These are phyloP conservation scores for Hartigia nigra DNA, from an alignment of 2,888 invertebrate species.

Conservation along the genomic window DNA sequence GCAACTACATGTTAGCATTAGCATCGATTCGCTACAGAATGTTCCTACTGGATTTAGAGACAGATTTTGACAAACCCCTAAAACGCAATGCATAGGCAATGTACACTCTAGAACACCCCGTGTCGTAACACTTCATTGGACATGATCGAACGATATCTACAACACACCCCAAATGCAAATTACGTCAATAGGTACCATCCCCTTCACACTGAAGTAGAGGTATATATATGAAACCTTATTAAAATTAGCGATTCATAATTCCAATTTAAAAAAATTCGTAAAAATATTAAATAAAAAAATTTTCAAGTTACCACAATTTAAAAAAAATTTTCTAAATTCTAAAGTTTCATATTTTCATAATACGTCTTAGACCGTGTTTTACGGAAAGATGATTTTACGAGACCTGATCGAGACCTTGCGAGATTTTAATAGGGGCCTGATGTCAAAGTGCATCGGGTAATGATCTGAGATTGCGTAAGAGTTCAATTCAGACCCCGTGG, in stretches of 20 bases:
- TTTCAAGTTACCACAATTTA: not conserved
- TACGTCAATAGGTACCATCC: not conserved
- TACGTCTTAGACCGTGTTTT: not conserved
- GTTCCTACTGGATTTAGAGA: constrained; percentile 19
- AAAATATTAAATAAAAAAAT: not conserved
- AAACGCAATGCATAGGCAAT: constrained; percentile 10
- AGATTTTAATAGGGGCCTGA: constrained; percentile 22
- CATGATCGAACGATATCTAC: constrained; percentile 12
- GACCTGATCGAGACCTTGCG: constrained; percentile 8
- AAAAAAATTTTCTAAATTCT: not conserved
- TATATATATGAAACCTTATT: not conserved
- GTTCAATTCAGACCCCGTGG: constrained; percentile 5
- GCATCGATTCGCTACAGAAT: constrained; percentile 42
- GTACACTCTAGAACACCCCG: constrained; percentile 1
- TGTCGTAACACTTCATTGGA: constrained; percentile 21
- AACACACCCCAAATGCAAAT: not conserved
- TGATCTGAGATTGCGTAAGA: constrained; percentile 19
- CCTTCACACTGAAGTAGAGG: not conserved
- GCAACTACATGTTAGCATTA: constrained; percentile 10
- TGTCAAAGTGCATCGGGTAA: constrained; percentile 31
- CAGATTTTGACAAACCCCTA: constrained; percentile 15
- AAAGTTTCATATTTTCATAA: not conserved
- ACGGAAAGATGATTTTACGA: too few relatives aligned
- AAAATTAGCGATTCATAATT: not conserved
- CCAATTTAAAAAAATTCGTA: not conserved